A percentile compares a stretch with the other conserved stretches of the same genome.
Evolutionary conservation across 2,113 vertebrate genomes (phyloP).

Genomic region (Sakesphorus luctuosus): DNA sequence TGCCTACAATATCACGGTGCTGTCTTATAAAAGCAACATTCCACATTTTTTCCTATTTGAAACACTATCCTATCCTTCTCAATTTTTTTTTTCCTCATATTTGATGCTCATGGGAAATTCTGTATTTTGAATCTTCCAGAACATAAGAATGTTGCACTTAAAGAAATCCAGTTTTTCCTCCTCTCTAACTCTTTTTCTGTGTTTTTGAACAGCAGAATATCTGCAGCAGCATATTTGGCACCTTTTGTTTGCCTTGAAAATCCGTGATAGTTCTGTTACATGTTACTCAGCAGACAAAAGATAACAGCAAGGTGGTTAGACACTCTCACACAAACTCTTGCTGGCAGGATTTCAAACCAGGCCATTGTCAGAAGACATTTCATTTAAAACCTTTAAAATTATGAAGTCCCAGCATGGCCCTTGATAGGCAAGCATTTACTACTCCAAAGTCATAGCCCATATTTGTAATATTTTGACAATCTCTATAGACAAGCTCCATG

Average conservation of each 20-base stretch:
- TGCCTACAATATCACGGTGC: neutral
- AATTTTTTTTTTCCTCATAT: neutral
- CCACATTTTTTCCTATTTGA: neutral
- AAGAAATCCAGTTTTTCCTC: neutral
- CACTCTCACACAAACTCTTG: neutral
- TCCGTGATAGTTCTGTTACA: neutral
- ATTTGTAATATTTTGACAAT: neutral
- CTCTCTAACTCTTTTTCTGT: neutral
- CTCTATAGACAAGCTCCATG: neutral
- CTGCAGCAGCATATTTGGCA: neutral
- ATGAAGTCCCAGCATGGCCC: neutral
- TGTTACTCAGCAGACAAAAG: neutral
- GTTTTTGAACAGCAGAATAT: neutral
- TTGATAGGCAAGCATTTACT: neutral
- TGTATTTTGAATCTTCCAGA: neutral
- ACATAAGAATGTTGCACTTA: neutral
- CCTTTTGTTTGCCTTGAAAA: neutral
- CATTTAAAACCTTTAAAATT: neutral
- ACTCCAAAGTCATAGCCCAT: neutral
- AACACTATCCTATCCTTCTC: neutral
- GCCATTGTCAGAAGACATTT: neutral
- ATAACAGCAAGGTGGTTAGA: neutral
- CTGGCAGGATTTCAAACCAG: neutral
- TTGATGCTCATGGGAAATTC: neutral
- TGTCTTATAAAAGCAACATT: neutral